Evolutionary conservation across 2,113 vertebrate genomes (phyloP).

Genomic region (Synchiropus splendidus): DNA sequence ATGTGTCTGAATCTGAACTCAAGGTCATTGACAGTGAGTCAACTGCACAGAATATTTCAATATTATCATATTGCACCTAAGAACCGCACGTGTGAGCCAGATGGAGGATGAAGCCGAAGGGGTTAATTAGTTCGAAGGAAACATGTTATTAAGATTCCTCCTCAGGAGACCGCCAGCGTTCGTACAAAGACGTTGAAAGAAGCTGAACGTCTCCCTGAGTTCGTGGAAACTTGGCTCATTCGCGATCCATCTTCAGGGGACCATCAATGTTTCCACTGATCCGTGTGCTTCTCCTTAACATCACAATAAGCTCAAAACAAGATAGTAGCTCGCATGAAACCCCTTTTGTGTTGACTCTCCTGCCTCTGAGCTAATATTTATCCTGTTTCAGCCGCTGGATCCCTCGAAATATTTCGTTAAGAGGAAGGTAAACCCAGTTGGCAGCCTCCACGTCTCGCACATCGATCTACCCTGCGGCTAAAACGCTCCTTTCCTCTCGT

Average conservation of each 20-base stretch:
- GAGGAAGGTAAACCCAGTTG: conserved; percentile 14
- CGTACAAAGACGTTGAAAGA: background rate
- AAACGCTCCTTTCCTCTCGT: conserved; percentile 18
- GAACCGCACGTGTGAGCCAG: background rate
- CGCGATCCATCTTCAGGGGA: background rate
- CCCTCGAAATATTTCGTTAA: conserved; percentile 5
- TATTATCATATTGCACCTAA: background rate
- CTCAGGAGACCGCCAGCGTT: background rate
- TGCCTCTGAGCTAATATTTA: conserved; percentile 4
- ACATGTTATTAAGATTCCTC: background rate
- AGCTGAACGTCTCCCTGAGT: no score
- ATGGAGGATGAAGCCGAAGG: background rate
- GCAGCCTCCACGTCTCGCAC: conserved; percentile 10
- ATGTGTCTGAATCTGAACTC: no score
- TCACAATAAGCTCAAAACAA: no score
- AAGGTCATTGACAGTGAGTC: background rate
- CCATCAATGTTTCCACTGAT: background rate
- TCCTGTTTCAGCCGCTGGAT: conserved; percentile 6
- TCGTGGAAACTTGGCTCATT: no score
- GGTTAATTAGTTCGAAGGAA: background rate
- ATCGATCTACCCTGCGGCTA: conserved; percentile 23
- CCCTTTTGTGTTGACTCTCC: background rate
- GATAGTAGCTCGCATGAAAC: no score
- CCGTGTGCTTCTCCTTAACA: background rate
- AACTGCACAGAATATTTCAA: background rate